Base-by-base conservation (phyloP, 2,888 invertebrate genomes). In the Chesias legatella region DNA sequence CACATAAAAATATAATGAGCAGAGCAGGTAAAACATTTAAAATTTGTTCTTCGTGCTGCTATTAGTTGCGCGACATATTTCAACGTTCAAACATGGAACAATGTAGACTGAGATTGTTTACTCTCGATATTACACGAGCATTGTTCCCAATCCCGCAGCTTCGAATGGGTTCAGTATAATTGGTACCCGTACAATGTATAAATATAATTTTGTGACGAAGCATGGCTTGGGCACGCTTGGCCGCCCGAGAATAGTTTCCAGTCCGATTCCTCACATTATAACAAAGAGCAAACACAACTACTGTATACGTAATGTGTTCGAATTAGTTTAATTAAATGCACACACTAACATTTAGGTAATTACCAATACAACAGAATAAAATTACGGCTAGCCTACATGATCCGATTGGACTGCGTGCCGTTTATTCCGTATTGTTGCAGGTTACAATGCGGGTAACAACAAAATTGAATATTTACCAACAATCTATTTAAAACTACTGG, bases 171-270 rank as follows among this genome's bases (percentile, higher is more conserved):
- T 17, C 13, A 17, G 49, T 51, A 52, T 17, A 17, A 17, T 17
- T 17, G 13, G 13, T 17, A 5, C 48, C 51, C 41, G 46, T 53
- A 38, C 34, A 45, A 29, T 39, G 23, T 30, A 33, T 36, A 35
- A 29, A 30, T 43, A 53, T 52, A 63, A 60, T 59, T 61, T 53
- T 51, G 49, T 57, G 50, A 50, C 50, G 57, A 53, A 59, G 59
- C 49, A 34, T 51, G 31, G 47, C 50, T 48, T 55, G 61, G 65
- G 58, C 50, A 48, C 60, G 71, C 66, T 57, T 58, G 60, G 60
- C 53, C 49, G 63, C 55, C 33, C 44, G 37, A 51, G 56, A 62
- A 67, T 60, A 58, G 60, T 66, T 71, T 67, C 64, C 62, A 69
- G 63, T 70, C 66, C 54, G 52, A 53, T 41, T 40, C 47, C 32